Evolutionary conservation across 2,113 vertebrate species (phyloP), one percentile per base, ranked within the genome.

Genomic region (Orientallactaga bullata): DNA sequence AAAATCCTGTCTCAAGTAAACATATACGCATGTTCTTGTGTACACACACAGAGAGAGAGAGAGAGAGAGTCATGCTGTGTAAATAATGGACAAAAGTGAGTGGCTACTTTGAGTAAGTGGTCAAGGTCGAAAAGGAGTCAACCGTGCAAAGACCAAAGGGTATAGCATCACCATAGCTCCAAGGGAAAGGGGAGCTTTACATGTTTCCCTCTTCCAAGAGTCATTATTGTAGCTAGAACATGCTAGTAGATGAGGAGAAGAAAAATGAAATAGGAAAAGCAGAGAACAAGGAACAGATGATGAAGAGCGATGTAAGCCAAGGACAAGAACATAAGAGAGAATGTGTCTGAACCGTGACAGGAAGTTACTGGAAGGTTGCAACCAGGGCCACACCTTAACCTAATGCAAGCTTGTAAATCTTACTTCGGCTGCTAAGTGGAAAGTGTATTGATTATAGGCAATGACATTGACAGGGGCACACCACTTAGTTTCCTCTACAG

Each of bases 291-390:
- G 16, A 23, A 2, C 2, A 4, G 47, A 12, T 21, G 7, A 15
- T 15, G 7, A 12, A 79, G 77, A 63, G 23, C 0, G 0, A 5
- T 1, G 4, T 3, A 15, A 65, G 61, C 60, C 74, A 37, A 32
- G 24, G 28, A 69, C 12, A 0, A n/a, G 23, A 21, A 37, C 23
- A 12, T 3, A 58, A 35, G 0, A 12, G 0, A 42, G 51, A 68
- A 28, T 61, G 23, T 37, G 68, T 37, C 72, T 63, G 17, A 39
- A 7, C 24, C 58, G 74, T 26, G 24, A 69, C 8, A 18, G 71
- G 71, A 60, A 30, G 74, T 65, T n/a, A 23, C 1, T 2, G 28
- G 32, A 78, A n/a, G 47, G 65, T 55, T 42, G 15, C 30, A 72
- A 71, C 42, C 60, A 47, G 42, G 20, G 13, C 47, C 47, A 8